These are phyloP conservation scores for Lynx canadensis DNA, from an alignment of 2,113 vertebrate species.

Conservation along the genomic window DNA sequence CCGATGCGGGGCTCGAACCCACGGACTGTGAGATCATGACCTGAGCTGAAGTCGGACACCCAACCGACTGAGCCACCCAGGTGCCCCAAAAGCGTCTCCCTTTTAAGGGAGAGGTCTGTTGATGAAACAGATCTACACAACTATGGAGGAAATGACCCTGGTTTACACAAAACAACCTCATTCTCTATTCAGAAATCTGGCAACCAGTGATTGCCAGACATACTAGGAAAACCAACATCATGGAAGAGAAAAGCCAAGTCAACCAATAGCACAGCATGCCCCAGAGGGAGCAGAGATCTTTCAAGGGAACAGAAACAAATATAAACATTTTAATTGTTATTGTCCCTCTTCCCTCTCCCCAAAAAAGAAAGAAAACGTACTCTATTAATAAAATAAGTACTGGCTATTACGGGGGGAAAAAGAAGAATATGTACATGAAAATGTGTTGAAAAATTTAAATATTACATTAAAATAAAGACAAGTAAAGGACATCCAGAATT, in stretches of 20 bases:
- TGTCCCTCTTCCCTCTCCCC: not conserved
- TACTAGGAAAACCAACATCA: not conserved
- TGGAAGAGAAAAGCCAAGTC: not conserved
- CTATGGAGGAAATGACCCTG: not conserved
- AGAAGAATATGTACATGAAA: not conserved
- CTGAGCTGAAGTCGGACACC: too few relatives aligned
- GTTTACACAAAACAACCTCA: not conserved
- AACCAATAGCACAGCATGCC: not conserved
- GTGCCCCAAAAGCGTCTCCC: not conserved
- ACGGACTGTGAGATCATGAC: too few relatives aligned
- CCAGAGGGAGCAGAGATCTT: not conserved
- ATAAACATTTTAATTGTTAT: not conserved
- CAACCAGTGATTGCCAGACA: not conserved
- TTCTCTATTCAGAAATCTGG: not conserved
- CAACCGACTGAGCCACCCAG: too few relatives aligned
- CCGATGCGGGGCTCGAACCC: too few relatives aligned
- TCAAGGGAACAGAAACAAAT: not conserved
- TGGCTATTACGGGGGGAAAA: not conserved
- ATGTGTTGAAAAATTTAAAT: not conserved
- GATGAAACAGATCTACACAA: not conserved
- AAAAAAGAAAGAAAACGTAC: not conserved
- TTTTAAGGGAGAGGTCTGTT: not conserved
- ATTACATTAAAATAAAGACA: not conserved
- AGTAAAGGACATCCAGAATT: not conserved
- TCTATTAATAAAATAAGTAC: not conserved